Evolutionary conservation across 2,797 vertebrate genomes (phyloP).

Genomic region (Gastrophryne carolinensis): DNA sequence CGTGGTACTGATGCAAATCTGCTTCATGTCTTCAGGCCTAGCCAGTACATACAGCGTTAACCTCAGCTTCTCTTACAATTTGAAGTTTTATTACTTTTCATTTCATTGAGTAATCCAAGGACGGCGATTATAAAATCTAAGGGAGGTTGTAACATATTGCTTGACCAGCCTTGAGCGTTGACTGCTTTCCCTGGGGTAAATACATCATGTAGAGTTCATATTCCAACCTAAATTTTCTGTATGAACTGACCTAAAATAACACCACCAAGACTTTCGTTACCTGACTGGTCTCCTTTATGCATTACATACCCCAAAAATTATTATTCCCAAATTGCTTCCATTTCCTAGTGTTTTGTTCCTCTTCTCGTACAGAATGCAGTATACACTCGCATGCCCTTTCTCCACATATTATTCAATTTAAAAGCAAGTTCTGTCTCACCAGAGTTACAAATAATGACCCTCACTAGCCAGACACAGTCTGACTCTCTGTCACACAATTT

Average conservation of each 20-base stretch:
- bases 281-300: no score
- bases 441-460: no score
- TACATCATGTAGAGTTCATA: neutral
- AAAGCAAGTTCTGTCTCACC: no score
- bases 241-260: neutral
- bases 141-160: neutral
- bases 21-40: neutral
- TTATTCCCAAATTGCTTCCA: no score
- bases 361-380: no score
- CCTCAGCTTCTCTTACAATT: constrained; percentile 1
- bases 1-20: constrained; percentile 55
- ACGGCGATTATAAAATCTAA: neutral
- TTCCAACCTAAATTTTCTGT: neutral
- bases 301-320: no score
- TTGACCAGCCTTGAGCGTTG: neutral
- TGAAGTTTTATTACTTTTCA: neutral
- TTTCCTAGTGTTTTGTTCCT: no score
- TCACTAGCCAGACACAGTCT: no score
- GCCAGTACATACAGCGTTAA: neutral
- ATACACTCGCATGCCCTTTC: no score
- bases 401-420: no score
- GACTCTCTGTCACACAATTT: no score
- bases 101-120: neutral
- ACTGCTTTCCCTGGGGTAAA: neutral
- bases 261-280: no score